Evolutionary conservation across 2,888 invertebrate species (phyloP).

Genomic region (Pemphredon lugubris): DNA sequence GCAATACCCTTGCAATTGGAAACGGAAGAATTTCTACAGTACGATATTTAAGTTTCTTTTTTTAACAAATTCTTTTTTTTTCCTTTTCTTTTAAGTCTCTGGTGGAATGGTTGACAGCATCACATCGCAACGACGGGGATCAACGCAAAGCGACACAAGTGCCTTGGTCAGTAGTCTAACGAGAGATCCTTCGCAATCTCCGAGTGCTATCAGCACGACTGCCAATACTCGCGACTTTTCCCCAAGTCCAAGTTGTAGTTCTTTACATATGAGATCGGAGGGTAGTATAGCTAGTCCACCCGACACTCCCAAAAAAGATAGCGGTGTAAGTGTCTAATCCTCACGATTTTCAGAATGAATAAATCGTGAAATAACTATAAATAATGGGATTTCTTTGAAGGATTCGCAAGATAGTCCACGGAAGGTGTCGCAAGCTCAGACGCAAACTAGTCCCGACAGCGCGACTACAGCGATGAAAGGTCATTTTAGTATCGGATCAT

Average conservation of each 20-base stretch:
- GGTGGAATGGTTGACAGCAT: slow-evolving; percentile 80
- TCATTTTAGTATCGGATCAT: slow-evolving; percentile 85
- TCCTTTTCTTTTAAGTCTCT: slow-evolving; percentile 77
- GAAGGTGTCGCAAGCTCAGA: slow-evolving; percentile 81
- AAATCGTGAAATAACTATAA: neutral
- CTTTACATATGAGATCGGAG: slow-evolving; percentile 82
- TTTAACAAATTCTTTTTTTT: too few relatives aligned
- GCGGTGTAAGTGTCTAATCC: slow-evolving; percentile 54
- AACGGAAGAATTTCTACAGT: neutral
- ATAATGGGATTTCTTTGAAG: slow-evolving; percentile 63
- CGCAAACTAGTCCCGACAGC: slow-evolving; percentile 83
- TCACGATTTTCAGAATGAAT: neutral
- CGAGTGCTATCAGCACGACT: slow-evolving; percentile 81
- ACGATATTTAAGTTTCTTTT: neutral
- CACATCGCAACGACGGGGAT: slow-evolving; percentile 82
- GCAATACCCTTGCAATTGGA: slow-evolving; percentile 25
- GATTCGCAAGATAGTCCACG: slow-evolving; percentile 78
- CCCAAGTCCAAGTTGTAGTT: slow-evolving; percentile 83
- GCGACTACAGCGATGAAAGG: slow-evolving; percentile 80
- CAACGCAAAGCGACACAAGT: slow-evolving; percentile 85
- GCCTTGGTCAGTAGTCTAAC: slow-evolving; percentile 85
- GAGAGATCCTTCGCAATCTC: slow-evolving; percentile 84
- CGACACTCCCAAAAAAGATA: slow-evolving; percentile 81
- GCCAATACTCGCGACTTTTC: slow-evolving; percentile 83
- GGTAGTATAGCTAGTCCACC: slow-evolving; percentile 81